Evolutionary conservation across 2,113 vertebrate genomes (phyloP).

Genomic region (Trachemys scripta): DNA sequence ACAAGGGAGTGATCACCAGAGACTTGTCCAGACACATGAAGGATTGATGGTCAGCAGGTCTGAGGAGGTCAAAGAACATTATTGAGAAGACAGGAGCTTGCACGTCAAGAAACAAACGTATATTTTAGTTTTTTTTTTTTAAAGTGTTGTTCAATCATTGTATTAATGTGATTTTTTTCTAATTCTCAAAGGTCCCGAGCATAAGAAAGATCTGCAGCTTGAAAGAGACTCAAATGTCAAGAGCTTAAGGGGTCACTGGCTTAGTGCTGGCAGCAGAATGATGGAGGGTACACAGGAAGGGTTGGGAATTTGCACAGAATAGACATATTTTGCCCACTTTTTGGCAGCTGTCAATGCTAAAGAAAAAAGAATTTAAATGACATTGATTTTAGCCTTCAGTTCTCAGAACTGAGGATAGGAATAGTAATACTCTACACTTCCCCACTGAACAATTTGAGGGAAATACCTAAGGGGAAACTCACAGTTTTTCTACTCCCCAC

Average conservation of each 20-base stretch:
- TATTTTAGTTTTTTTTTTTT: not conserved
- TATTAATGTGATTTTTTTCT: not conserved
- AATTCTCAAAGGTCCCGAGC: not conserved
- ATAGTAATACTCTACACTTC: not conserved
- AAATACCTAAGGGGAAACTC: not conserved
- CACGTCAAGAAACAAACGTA: not conserved
- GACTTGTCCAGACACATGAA: conserved; percentile 18
- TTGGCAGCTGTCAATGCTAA: not conserved
- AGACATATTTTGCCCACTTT: not conserved
- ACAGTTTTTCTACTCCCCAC: not conserved
- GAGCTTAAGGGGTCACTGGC: not conserved
- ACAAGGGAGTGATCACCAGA: conserved; percentile 2
- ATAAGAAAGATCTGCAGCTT: not conserved
- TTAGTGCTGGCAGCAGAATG: not conserved
- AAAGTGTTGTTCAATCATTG: conserved; percentile 4
- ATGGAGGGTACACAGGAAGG: not conserved
- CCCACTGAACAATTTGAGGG: not conserved
- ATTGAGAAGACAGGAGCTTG: not conserved
- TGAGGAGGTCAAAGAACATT: conserved; percentile 20
- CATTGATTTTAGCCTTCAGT: not conserved
- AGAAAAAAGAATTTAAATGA: not conserved
- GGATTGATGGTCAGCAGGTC: not conserved
- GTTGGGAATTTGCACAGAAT: not conserved
- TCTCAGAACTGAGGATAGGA: not conserved
- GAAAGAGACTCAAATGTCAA: not conserved